Base-by-base conservation (phyloP, 2,888 invertebrate genomes). In the Spodoptera exigua region DNA sequence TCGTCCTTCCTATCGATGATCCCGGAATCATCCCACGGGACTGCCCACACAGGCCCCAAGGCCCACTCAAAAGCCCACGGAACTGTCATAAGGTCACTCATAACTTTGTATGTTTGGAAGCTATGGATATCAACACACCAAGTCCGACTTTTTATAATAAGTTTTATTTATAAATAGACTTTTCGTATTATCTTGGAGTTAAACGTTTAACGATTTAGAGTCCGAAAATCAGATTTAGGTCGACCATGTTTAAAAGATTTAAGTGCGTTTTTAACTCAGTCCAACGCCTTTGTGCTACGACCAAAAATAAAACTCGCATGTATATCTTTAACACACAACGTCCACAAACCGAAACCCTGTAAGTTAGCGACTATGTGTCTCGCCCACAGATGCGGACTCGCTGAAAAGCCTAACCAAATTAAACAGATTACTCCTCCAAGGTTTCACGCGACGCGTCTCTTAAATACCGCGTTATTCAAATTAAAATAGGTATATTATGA, bases 391-490 rank as follows among this genome's bases (percentile, higher is more conserved):
- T 78, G 68, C 67, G 76, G 71, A 70, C 59, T 68, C 64, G 68
- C 64, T 44, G 57, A 9, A 76, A 77, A 71, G 67, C 66, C 69
- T 71, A 74, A 72, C 71, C 60, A 80, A 83, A 83, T 84, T 82
- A 82, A 83, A 82, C 78, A 80, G 83, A 86, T 84, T 82, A 84
- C 68, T 78, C 83, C 63, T 78, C 59, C 41, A 73, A 67, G 77
- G 67, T 65, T 67, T 47, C 59, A 72, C 74, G 32, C 46, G 62
- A 72, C 67, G 69, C 70, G 67, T 67, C 77, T 71, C 59, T 76
- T 82, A 82, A 84, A 83, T 79, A 81, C 78, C 74, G 73, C 80
- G 82, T 84, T 86, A 87, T 86, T 87, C 81, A 87, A 84, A 87
- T 87, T 81, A 82, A 83, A 85, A 84, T 82, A 78, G 69, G 72